Percentiles rank a stretch among this genome's conserved stretches.
These are phyloP conservation scores for Ceratina japonica DNA, from an alignment of 1,140 invertebrate species.

Conservation along the genomic window DNA sequence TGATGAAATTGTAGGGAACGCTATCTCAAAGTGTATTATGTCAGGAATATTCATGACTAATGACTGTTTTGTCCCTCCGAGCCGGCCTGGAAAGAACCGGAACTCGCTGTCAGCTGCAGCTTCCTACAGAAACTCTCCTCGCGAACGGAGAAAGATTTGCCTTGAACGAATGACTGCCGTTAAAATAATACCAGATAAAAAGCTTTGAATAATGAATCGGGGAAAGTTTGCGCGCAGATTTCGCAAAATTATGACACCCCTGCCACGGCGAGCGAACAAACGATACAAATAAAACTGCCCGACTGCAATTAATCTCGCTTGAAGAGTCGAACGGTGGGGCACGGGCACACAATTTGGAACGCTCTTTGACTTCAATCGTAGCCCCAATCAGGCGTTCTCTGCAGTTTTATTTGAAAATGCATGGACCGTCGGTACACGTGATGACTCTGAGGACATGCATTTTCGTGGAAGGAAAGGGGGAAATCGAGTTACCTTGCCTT, in stretches of 20 bases:
- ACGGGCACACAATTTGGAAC: background rate
- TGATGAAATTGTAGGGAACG: background rate
- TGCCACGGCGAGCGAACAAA: too few relatives aligned
- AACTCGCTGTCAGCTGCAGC: background rate
- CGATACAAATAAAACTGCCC: too few relatives aligned
- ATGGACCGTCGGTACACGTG: background rate
- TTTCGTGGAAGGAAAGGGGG: background rate
- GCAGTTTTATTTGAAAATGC: background rate
- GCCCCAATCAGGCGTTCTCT: background rate
- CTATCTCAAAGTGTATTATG: background rate
- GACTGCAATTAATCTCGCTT: background rate
- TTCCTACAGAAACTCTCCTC: background rate
- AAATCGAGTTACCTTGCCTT: constrained; percentile 1
- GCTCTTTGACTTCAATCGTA: background rate
- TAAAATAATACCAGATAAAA: constrained; percentile 8
- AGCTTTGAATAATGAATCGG: background rate
- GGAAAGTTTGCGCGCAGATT: too few relatives aligned
- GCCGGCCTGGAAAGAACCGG: background rate
- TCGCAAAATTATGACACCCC: background rate
- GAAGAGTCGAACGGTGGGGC: background rate
- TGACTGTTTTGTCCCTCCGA: background rate
- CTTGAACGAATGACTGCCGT: background rate
- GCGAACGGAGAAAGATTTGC: background rate
- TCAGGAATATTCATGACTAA: constrained; percentile 9
- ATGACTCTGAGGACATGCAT: background rate